A percentile compares a stretch with the other conserved stretches of the same genome.
phyloP scores from a whole-genome alignment of 2,797 vertebrate species.

The Tangara arthus region DNA sequence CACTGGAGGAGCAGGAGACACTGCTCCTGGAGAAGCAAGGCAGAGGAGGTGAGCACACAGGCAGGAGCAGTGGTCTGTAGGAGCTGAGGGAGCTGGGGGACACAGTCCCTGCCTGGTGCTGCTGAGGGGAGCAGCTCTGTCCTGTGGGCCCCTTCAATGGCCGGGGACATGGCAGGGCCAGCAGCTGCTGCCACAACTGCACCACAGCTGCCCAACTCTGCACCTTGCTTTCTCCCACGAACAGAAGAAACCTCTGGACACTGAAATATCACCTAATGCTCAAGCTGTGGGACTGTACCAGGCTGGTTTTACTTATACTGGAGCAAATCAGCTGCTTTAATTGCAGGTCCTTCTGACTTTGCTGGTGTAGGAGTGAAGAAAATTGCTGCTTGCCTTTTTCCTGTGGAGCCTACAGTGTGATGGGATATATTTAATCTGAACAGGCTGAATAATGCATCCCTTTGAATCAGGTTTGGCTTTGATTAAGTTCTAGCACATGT shows the following conservation, averaged over 20 bases:
- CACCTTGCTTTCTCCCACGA: neutral
- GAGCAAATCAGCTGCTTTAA: neutral
- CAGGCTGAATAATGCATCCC: neutral
- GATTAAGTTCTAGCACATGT: neutral
- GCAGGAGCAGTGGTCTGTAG: neutral
- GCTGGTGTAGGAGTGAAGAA: conserved; percentile 19
- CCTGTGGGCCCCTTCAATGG: neutral
- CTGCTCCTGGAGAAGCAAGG: neutral
- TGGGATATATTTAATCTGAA: conserved; percentile 7
- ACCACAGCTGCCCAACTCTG: neutral
- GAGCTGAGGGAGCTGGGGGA: neutral
- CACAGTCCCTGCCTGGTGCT: neutral
- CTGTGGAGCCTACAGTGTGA: neutral
- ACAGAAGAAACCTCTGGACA: neutral
- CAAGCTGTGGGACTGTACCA: neutral
- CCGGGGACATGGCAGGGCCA: neutral
- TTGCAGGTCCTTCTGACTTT: neutral
- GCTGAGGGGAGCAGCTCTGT: neutral
- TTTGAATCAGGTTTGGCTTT: neutral
- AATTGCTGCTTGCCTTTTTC: conserved; percentile 20
- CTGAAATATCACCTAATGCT: neutral
- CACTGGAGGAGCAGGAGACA: neutral
- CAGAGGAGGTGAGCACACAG: neutral
- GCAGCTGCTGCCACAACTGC: neutral
- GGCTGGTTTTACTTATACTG: neutral